A percentile compares a stretch with the other conserved stretches of the same genome.
Conservation (phyloP, 2,113 vertebrate genomes). For the Pangasianodon hypophthalmus region DNA sequence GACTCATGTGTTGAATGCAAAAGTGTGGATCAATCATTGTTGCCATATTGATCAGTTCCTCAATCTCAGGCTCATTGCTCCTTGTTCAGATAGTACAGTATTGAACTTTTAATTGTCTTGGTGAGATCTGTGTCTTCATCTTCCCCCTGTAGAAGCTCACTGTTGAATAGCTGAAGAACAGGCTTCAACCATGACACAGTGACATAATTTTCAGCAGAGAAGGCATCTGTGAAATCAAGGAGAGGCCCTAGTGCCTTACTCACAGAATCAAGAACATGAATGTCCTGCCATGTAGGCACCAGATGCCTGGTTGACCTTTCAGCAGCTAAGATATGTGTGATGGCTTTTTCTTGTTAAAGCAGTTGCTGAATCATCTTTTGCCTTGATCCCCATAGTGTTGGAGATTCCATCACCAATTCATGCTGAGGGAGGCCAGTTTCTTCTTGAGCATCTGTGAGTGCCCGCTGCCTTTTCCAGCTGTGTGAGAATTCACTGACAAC, state of each 20-base stretch:
- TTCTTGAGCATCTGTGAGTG: slow-evolving; percentile 15
- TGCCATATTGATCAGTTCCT: no score
- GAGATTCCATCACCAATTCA: slow-evolving; percentile 19
- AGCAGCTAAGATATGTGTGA: not conserved
- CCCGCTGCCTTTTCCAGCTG: slow-evolving; percentile 11
- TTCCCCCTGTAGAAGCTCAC: slow-evolving; percentile 18
- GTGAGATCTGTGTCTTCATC: not conserved
- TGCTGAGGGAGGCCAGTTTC: no score
- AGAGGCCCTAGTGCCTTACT: slow-evolving; percentile 27
- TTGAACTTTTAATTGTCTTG: no score
- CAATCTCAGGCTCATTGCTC: no score
- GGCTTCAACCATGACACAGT: slow-evolving; percentile 33
- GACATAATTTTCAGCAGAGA: slow-evolving; percentile 8
- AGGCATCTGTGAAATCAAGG: not conserved
- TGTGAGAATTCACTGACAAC: slow-evolving; percentile 11
- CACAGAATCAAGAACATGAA: slow-evolving; percentile 33
- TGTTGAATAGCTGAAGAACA: slow-evolving; percentile 25
- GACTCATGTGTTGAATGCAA: no score
- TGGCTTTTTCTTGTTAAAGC: slow-evolving; percentile 38
- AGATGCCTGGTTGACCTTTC: slow-evolving; percentile 20
- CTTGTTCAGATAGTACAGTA: no score
- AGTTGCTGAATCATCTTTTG: slow-evolving; percentile 28
- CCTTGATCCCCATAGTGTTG: slow-evolving; percentile 21
- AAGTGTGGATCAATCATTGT: no score
- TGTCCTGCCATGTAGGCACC: slow-evolving; percentile 32